These are phyloP conservation scores for Akabosia matsudoensis DNA, from an alignment of 1,140 invertebrate species.

Conservation along the genomic window DNA sequence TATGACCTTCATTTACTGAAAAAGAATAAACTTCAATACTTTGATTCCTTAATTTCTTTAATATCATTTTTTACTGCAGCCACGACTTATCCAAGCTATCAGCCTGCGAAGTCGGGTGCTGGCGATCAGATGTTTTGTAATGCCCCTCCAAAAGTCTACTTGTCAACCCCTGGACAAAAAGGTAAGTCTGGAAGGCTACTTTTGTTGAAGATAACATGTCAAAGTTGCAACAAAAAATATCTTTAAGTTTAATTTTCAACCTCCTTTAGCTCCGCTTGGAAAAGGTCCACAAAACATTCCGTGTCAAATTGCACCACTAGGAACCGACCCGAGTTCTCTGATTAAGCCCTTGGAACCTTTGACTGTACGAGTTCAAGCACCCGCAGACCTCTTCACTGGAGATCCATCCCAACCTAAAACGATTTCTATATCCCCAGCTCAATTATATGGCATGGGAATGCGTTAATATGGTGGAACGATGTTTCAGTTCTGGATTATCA, in stretches of 20 bases:
- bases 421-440: not conserved
- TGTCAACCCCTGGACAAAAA: not conserved
- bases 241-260: no score
- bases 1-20: no score
- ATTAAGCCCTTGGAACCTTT: slow-evolving; percentile 3
- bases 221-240: no score
- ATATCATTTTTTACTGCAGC: no score
- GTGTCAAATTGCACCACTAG: slow-evolving; percentile 16
- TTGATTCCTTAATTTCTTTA: no score
- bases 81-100: no score
- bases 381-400: not conserved
- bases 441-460: not conserved
- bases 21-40: no score
- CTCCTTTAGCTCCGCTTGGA: not conserved
- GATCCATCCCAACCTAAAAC: not conserved
- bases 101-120: no score
- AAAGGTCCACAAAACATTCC: slow-evolving; percentile 2
- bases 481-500: not conserved
- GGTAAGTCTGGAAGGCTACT: no score
- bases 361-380: slow-evolving; percentile 12
- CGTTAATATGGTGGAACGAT: not conserved
- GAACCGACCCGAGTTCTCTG: not conserved
- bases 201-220: no score
- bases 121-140: not conserved
- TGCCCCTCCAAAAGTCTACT: slow-evolving; percentile 6